Percentiles rank a stretch among this genome's conserved stretches.
Conservation (phyloP, 2,888 invertebrate species). For the Drosophila pegasa region DNA sequence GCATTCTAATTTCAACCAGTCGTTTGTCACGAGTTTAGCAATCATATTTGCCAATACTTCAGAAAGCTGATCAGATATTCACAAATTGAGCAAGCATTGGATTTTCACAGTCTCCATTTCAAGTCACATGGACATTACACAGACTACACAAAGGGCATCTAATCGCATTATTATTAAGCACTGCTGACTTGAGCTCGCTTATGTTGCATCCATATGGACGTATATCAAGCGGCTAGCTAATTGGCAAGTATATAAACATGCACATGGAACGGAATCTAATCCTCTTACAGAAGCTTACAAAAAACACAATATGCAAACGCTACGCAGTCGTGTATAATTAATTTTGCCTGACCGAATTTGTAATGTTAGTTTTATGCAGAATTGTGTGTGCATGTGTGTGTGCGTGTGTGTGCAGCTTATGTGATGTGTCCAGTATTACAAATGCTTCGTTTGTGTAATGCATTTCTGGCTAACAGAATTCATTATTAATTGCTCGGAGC, state of each 20-base stretch:
- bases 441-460: neutral
- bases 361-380: neutral
- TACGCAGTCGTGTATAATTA: constrained; percentile 2
- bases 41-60: neutral
- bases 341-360: neutral
- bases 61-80: neutral
- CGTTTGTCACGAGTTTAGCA: too few relatives aligned
- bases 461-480: neutral
- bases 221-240: neutral
- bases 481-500: neutral
- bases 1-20: too few relatives aligned
- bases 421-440: neutral
- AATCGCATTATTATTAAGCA: neutral
- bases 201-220: neutral
- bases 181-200: neutral
- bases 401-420: neutral
- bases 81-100: neutral
- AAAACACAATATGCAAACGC: neutral
- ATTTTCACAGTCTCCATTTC: neutral
- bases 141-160: neutral
- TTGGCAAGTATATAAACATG: neutral
- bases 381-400: neutral
- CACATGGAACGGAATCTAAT: neutral
- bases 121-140: neutral
- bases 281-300: constrained; percentile 1